Evolutionary conservation across 2,113 vertebrate genomes (phyloP), one percentile per base, ranked within the genome.

Genomic region (Oophaga pumilio): DNA sequence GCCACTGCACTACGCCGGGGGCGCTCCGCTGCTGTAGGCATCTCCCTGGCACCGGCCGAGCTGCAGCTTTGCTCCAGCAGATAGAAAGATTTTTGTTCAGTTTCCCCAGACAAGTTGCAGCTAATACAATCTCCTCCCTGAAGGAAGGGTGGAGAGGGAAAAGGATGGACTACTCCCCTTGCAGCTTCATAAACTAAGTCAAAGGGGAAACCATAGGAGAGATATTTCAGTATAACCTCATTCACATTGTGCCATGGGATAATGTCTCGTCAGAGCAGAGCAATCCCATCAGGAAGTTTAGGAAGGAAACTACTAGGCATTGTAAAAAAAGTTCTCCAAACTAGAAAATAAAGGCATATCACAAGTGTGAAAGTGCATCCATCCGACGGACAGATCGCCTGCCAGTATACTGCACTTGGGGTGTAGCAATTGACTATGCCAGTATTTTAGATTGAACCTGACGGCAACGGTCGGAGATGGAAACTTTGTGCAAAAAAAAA

Each of bases 81-180:
- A 18, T 82, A 76, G 43, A 62, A 82, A 74, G 17, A 33, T 64
- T 62, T 62, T 66, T 24, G 52, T 62, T 83, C 69, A 73, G 68
- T 68, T 82, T 62, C 79, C 49, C 18, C 80, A 56, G 87, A 88
- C 87, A 88, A 83, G 81, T 82, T 43, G 59, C 80, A 68, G 80
- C 87, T 88, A 84, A 83, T 84, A 88, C 81, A 88, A 77, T 84
- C 87, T 53, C 87, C 87, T 83, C 87, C 87, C 87, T 88, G 87
- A 77, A 76, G 87, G 87, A 88, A 88, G 87, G 87, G 87, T 77
- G 87, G 87, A 82, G 87, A 88, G 80, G 73, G 87, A 68, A 86
- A 88, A 84, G 87, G 87, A 84, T 88, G 80, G 81, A 68, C 59
- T 84, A 83, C 87, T 84, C 87, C 87, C 80, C 80, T 68, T 43